Evolutionary conservation across 2,888 invertebrate species (phyloP), one percentile per base, ranked within the genome.

Genomic region (Ditula angustiorana): DNA sequence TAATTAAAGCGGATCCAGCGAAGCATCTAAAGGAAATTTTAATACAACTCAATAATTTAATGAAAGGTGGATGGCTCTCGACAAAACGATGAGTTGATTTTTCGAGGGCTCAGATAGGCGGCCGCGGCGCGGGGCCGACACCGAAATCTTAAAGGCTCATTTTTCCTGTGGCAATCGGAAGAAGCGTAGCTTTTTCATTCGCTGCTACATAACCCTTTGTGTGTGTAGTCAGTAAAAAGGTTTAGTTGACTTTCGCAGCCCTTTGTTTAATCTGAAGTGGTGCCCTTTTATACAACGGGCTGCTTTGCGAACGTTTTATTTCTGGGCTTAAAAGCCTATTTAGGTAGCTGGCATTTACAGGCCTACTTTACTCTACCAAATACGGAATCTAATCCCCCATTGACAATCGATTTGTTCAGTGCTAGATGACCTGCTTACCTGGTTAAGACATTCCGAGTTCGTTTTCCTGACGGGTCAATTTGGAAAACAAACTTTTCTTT

Each of bases 71-170:
- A 83, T 74, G 73, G 76, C 72, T 55, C 81, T 87, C 70, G 70
- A 82, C 73, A 76, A 79, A 80, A 73, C 73, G 74, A 77, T 69
- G 78, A 81, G 77, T 83, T 82, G 83, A 82, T 82, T 78, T 80
- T 78, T 78, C 74, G 69, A 82, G 79, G 71, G 73, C 65, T 67
- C 67, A 70, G 72, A 76, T 75, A 78, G 70, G 72, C 66, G 68
- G 59, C 10, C 41, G 19, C 2, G 58, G 73, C 74, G 74, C 73
- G 75, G 71, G 76, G 77, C 37, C 41, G 41, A 33, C 46, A 26
- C 24, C n/a, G 21, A 28, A 16, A 41, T 63, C 58, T 64, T 41
- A 57, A 53, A 58, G 44, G 24, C 26, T 37, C 13, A 57, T 57
- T 50, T 35, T 57, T 57, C 13, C 41, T 52, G 52, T 23, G 53